Conservation (phyloP, 1,140 invertebrate species). For the Batillaria attramentaria region DNA sequence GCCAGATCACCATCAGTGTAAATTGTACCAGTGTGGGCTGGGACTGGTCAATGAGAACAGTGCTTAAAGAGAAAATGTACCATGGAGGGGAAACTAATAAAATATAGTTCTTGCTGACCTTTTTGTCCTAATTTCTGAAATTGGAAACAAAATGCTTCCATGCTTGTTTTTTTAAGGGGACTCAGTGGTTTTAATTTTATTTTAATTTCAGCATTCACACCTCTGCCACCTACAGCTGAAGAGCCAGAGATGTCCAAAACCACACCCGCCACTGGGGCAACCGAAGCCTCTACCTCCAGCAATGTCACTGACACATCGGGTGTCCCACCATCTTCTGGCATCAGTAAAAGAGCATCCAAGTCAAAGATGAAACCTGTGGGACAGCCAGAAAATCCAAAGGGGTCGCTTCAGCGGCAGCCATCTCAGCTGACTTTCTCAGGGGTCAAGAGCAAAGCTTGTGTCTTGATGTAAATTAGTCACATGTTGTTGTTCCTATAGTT, state of each 20-base stretch:
- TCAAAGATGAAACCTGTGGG: neutral
- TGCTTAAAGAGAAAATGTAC: neutral
- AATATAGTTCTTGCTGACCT: neutral
- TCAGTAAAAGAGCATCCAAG: slow-evolving; percentile 9
- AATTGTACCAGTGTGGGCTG: neutral
- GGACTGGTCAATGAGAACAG: neutral
- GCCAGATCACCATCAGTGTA: neutral
- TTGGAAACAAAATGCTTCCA: neutral
- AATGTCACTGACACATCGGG: slow-evolving; percentile 1
- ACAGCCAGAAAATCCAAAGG: neutral
- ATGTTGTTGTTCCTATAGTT: neutral
- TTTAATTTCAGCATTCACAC: neutral
- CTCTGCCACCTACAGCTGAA: neutral
- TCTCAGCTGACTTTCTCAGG: slow-evolving; percentile 22
- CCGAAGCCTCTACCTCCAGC: neutral
- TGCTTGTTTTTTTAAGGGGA: neutral
- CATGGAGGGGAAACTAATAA: neutral
- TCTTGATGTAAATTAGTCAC: slow-evolving; percentile 9
- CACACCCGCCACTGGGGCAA: no score
- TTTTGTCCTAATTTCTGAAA: neutral
- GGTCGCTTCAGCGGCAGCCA: slow-evolving; percentile 13
- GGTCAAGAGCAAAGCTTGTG: slow-evolving; percentile 17
- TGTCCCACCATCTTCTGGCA: neutral
- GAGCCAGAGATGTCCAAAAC: neutral
- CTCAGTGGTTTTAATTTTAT: neutral